A percentile compares a stretch with the other conserved stretches of the same genome.
phyloP scores from a whole-genome alignment of 2,888 invertebrate genomes.

The Euproctis similis region DNA sequence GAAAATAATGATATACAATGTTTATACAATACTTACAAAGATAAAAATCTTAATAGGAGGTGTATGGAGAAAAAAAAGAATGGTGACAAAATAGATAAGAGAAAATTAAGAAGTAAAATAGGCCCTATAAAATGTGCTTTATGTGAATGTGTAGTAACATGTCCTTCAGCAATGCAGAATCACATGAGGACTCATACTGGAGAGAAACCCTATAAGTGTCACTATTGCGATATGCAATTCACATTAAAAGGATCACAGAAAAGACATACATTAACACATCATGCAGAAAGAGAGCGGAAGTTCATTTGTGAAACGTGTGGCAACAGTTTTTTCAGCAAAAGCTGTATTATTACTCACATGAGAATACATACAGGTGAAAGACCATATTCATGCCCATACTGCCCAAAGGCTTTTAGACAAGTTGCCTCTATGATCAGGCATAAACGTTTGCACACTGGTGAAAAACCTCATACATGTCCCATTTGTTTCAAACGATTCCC shows the following conservation, averaged over 20 bases:
- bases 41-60: constrained; percentile 16
- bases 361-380: constrained; percentile 57
- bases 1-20: constrained; percentile 8
- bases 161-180: constrained; percentile 49
- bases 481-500: constrained; percentile 54
- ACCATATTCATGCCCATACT: constrained; percentile 54
- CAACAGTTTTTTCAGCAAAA: constrained; percentile 53
- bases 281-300: constrained; percentile 43
- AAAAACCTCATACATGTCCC: constrained; percentile 53
- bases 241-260: constrained; percentile 49
- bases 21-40: constrained; percentile 4
- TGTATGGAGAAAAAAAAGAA: constrained; percentile 13
- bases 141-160: constrained; percentile 44
- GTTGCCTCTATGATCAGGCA: constrained; percentile 58
- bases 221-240: constrained; percentile 41
- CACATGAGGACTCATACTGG: constrained; percentile 63
- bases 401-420: constrained; percentile 50
- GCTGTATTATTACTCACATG: constrained; percentile 56
- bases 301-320: constrained; percentile 65
- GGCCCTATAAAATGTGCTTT: constrained; percentile 47
- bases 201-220: constrained; percentile 54
- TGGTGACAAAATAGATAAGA: constrained; percentile 21
- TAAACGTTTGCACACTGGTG: constrained; percentile 59
- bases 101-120: constrained; percentile 27
- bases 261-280: constrained; percentile 46